Evolutionary conservation across 2,113 vertebrate species (phyloP), one percentile per base, ranked within the genome.

Genomic region (Desmodus rotundus): DNA sequence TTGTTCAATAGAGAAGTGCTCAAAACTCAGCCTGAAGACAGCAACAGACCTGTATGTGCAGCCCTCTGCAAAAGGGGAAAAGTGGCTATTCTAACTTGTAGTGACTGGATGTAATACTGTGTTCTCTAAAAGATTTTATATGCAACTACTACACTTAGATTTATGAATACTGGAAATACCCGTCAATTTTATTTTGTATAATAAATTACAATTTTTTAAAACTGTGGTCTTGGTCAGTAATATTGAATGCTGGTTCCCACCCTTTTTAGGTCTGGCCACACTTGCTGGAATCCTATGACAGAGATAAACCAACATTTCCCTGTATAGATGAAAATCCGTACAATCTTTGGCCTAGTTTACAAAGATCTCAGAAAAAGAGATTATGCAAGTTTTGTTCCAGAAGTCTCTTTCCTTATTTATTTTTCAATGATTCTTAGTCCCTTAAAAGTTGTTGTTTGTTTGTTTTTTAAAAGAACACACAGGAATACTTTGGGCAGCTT

Each of bases 231-330:
- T 88, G 20, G 41, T 94, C 22, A 77, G 13, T 61, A 43, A 45
- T 36, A 45, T 31, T 61, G 3, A 82, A 94, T 85, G 95, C 77
- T 73, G 77, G 41, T 47, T 96, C 58, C n/a, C 45, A 31, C 72
- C 33, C 47, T 91, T 97, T 41, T 80, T 96, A 88, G 73, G 41
- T 82, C 89, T 96, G 93, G 67, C 61, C 22, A 41, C 13, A 76
- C 2, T 90, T 56, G 54, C 54, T 92, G 81, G 33, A 94, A 77
- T 82, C 24, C 54, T 63, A 45, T 24, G 33, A 56, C 8, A 76
- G 65, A 88, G 93, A 82, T 72, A 95, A 73, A 47, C 20, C 58
- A 92, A 38, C 50, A 68, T 24, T 95, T 85, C 73, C 24, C 82
- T 38, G 4, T 31, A 54, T 13, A 86, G 19, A 85, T 68, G 76